Base-by-base conservation (phyloP, 2,888 invertebrate species). In the Odontothrips loti region DNA sequence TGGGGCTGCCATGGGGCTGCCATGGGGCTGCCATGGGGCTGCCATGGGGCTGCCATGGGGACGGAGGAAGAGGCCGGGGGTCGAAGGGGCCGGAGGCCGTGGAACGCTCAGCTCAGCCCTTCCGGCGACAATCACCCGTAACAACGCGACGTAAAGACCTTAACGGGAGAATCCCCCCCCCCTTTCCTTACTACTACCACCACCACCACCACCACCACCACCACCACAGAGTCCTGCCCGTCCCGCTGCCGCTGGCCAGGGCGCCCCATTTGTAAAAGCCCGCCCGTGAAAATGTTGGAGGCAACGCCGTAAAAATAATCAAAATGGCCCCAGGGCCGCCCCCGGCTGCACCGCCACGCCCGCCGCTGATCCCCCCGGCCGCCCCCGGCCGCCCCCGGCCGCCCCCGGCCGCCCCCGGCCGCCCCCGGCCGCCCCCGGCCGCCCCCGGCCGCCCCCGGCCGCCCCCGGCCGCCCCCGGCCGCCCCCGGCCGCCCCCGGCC, bases 241-340 rank as follows among this genome's bases (percentile, higher is more conserved):
- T 10, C 51, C 51, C 51, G 20, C 51, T 10, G 34, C 51, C 51
- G 51, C 58, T 17, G 20, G 20, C 58, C 58, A 20, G 58, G 20
- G 58, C 15, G 6, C 58, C 58, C 58, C 58, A 58, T 58, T 58
- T 58, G 58, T 58, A 58, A 58, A 58, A 20, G 58, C 58, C 34
- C 58, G 58, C 20, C 58, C 58, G 58, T 58, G 58, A 20, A 58
- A 58, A 58, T 58, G 58, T 58, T 58, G 58, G 58, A 58, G 58
- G 58, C 58, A 58, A 58, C 34, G 58, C 58, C 58, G 58, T 58
- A 58, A 58, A 58, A 58, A 58, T 58, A 58, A 58, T 58, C 58
- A 58, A 58, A 58, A 58, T 20, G 58, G 58, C 58, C 58, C 58
- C 58, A 58, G 58, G 58, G 58, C 20, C 20, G 34, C 34, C 34